Evolutionary conservation across 2,797 vertebrate genomes (phyloP).

Genomic region (Paramormyrops hopkinsi): DNA sequence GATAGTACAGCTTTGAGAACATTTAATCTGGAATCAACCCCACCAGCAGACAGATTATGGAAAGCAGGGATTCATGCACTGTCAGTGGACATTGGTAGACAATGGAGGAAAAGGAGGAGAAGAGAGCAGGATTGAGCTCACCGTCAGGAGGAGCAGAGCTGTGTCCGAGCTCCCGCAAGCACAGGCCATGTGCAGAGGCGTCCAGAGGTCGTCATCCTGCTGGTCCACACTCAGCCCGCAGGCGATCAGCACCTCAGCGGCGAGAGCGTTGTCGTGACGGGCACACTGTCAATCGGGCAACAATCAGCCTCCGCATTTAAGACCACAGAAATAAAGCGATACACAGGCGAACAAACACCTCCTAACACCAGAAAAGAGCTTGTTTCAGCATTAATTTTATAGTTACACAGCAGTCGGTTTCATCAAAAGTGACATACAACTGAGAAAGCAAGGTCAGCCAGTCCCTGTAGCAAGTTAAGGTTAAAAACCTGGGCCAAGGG

Average conservation of each 20-base stretch:
- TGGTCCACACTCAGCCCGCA: slow-evolving; percentile 82
- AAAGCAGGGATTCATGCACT: not conserved
- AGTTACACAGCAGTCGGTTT: not conserved
- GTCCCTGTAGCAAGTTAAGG: not conserved
- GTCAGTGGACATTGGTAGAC: not conserved
- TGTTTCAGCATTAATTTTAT: not conserved
- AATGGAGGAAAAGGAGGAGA: not conserved
- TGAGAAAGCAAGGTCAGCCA: not conserved
- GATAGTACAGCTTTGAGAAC: not conserved
- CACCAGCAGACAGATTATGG: not conserved
- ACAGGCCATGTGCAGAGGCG: slow-evolving; percentile 84
- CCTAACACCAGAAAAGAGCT: not conserved
- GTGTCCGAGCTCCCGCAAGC: slow-evolving; percentile 83
- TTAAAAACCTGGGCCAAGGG: not conserved
- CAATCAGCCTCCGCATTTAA: not conserved
- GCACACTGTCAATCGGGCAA: slow-evolving; percentile 66
- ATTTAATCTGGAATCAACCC: not conserved
- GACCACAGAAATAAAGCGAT: not conserved
- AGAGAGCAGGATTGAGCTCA: slow-evolving; percentile 51
- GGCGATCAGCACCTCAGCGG: slow-evolving; percentile 82
- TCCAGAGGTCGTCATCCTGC: slow-evolving; percentile 92
- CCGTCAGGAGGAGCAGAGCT: slow-evolving; percentile 79
- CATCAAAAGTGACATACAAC: not conserved
- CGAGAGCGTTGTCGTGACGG: slow-evolving; percentile 84
- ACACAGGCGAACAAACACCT: not conserved